A percentile compares a stretch with the other conserved stretches of the same genome.
These are phyloP conservation scores for Drosophila nr. fundita DNA, from an alignment of 2,888 invertebrate genomes.

Conservation along the genomic window DNA sequence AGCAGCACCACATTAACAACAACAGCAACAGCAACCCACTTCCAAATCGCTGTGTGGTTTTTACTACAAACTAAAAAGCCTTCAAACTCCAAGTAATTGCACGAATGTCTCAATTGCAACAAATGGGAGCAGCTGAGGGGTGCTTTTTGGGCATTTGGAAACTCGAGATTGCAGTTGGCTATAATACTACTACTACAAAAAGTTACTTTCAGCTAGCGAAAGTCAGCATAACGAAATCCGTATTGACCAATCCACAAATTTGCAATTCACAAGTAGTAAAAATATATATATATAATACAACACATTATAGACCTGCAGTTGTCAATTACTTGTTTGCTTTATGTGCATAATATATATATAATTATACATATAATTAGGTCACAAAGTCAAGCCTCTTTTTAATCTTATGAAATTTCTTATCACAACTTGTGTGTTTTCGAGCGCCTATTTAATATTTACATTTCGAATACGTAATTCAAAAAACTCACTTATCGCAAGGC, in stretches of 20 bases:
- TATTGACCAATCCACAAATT: slow-evolving; percentile 16
- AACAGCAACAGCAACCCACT: slow-evolving; percentile 8
- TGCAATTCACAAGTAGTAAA: slow-evolving; percentile 4
- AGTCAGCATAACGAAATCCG: slow-evolving; percentile 11
- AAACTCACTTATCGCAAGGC: not conserved
- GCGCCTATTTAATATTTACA: not conserved
- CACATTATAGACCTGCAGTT: not conserved
- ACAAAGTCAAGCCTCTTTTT: slow-evolving; percentile 42
- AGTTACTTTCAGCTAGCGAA: slow-evolving; percentile 14
- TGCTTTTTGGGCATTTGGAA: slow-evolving; percentile 41
- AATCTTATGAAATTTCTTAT: slow-evolving; percentile 43
- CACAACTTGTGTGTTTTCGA: slow-evolving; percentile 5
- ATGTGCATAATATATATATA: no score
- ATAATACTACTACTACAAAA: not conserved
- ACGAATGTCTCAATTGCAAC: slow-evolving; percentile 57
- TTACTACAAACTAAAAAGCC: slow-evolving; percentile 25
- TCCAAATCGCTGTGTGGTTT: slow-evolving; percentile 12
- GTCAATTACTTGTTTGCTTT: not conserved
- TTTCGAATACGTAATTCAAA: not conserved
- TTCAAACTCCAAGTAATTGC: slow-evolving; percentile 63
- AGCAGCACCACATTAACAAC: slow-evolving; percentile 2
- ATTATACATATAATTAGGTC: slow-evolving; percentile 43
- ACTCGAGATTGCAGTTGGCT: slow-evolving; percentile 39
- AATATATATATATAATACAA: not conserved
- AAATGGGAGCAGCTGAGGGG: slow-evolving; percentile 32